These are phyloP conservation scores for Pseudoips prasinana DNA, from an alignment of 2,888 invertebrate species.

Conservation along the genomic window DNA sequence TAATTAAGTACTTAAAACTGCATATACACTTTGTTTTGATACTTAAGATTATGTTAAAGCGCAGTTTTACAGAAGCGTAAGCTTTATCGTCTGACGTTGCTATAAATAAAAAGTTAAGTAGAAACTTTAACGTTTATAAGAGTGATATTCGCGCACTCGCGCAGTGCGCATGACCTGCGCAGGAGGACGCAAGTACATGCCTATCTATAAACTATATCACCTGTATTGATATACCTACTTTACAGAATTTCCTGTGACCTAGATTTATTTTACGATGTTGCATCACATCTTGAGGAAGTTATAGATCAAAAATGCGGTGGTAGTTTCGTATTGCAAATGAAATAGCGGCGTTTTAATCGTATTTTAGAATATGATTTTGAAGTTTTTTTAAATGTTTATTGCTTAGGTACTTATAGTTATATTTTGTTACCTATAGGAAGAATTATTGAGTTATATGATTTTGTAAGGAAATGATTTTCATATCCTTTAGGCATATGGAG, in stretches of 20 bases:
- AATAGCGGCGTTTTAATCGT: neutral
- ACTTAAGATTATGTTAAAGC: no score
- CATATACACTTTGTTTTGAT: no score
- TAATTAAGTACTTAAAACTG: neutral
- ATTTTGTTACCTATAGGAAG: no score
- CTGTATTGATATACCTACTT: slow-evolving; percentile 41
- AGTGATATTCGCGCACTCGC: slow-evolving; percentile 38
- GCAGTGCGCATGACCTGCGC: slow-evolving; percentile 71
- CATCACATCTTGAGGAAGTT: slow-evolving; percentile 30
- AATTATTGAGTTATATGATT: no score
- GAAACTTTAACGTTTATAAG: slow-evolving; percentile 44
- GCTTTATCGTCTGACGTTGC: no score
- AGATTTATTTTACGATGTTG: slow-evolving; percentile 46
- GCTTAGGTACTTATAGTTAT: no score
- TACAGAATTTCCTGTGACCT: slow-evolving; percentile 61
- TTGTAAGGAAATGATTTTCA: no score
- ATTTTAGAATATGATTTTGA: no score
- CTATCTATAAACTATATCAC: slow-evolving; percentile 36
- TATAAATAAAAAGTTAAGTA: slow-evolving; percentile 35
- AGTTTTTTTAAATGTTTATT: no score
- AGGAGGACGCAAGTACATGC: slow-evolving; percentile 50
- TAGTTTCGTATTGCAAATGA: slow-evolving; percentile 11
- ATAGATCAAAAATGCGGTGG: slow-evolving; percentile 34
- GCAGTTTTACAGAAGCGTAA: no score
- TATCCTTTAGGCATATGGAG: no score